Conservation (phyloP, 2,888 invertebrate genomes). For the Sycophila texana region DNA sequence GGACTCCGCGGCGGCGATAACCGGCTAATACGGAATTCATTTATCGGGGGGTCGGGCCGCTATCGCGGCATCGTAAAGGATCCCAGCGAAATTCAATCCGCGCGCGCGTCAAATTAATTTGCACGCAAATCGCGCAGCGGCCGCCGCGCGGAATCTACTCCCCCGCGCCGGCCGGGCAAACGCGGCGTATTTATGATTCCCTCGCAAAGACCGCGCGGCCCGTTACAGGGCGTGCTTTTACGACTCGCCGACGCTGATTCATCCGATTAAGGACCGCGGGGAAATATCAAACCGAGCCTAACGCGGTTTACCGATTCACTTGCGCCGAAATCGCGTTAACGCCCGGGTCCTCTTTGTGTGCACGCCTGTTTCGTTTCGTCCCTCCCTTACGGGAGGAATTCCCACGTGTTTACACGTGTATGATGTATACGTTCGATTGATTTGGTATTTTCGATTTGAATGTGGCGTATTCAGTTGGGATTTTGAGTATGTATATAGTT, state of each 20-base stretch:
- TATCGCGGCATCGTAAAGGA: slow-evolving; percentile 52
- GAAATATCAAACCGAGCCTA: slow-evolving; percentile 31
- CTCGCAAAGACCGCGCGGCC: too few species aligned
- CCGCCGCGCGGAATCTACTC: not conserved
- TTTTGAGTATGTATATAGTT: too few species aligned
- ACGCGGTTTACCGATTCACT: slow-evolving; percentile 22
- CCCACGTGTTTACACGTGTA: too few species aligned
- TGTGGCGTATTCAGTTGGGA: too few species aligned
- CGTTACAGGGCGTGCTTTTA: slow-evolving; percentile 29
- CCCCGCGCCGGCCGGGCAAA: too few species aligned
- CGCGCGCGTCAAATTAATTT: slow-evolving; percentile 49
- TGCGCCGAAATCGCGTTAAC: not conserved
- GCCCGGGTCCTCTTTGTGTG: not conserved
- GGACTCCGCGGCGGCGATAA: slow-evolving; percentile 1
- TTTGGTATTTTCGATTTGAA: too few species aligned
- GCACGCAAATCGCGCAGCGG: slow-evolving; percentile 36
- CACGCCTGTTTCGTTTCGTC: too few species aligned
- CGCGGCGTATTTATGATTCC: too few species aligned
- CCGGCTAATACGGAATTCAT: slow-evolving; percentile 51
- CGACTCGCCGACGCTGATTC: slow-evolving; percentile 60
- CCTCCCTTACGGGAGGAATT: too few species aligned
- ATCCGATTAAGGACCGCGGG: slow-evolving; percentile 38
- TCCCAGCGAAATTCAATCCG: slow-evolving; percentile 46
- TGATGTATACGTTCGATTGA: too few species aligned
- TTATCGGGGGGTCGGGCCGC: slow-evolving; percentile 37